Percentiles rank a stretch among this genome's conserved stretches.
These are phyloP conservation scores for Mystacornis crossleyi DNA, from an alignment of 2,113 vertebrate species.

Conservation along the genomic window DNA sequence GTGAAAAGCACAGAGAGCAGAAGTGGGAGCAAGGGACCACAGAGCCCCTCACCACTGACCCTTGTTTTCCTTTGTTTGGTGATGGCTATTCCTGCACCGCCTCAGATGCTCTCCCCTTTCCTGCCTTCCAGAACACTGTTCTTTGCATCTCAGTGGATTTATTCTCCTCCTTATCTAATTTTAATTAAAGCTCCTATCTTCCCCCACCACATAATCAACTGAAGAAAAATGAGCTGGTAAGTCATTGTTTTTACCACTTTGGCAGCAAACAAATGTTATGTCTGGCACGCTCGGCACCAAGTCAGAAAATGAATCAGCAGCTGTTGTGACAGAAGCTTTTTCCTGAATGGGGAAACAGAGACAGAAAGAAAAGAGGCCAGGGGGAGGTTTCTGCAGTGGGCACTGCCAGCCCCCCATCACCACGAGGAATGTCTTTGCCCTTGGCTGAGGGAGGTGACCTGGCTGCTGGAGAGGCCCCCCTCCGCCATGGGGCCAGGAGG, in stretches of 20 bases:
- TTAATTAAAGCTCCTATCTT: conserved; percentile 35
- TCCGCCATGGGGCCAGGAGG: not conserved
- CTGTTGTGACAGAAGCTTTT: conserved; percentile 70
- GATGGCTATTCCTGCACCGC: not conserved
- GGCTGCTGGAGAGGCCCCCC: not conserved
- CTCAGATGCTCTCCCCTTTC: not conserved
- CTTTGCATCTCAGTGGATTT: conserved; percentile 9
- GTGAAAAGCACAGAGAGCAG: not conserved
- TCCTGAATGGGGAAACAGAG: conserved; percentile 67
- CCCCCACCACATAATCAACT: not conserved
- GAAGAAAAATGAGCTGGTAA: conserved; percentile 67
- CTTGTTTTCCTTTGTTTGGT: not conserved
- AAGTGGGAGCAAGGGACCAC: not conserved
- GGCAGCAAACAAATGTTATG: conserved; percentile 69
- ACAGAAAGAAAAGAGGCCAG: conserved; percentile 49
- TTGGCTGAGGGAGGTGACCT: accelerated
- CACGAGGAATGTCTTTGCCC: not conserved
- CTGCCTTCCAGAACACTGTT: not conserved
- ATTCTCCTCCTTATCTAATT: conserved; percentile 32
- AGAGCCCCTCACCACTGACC: not conserved
- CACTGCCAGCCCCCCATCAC: not conserved
- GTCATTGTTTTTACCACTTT: conserved; percentile 65
- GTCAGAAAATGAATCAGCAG: conserved; percentile 73
- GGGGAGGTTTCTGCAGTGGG: not conserved
- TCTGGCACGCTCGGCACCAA: conserved; percentile 67